Base-by-base conservation (phyloP, 1,140 invertebrate genomes). In the Drosophila serrata region DNA sequence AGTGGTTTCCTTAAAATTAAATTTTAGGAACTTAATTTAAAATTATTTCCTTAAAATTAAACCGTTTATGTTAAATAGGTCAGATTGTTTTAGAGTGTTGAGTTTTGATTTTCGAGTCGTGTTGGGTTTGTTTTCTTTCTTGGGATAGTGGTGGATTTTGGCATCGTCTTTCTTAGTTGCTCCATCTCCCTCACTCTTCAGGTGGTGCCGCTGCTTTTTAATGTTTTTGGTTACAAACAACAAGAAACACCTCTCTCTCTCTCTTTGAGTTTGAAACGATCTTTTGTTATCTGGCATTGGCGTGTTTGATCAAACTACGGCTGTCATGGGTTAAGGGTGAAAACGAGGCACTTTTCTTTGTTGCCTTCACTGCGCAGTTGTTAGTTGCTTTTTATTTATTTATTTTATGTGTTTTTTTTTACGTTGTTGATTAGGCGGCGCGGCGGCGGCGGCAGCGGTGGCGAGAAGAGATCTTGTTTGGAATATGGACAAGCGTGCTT, bases 401-500 rank as follows among this genome's bases (percentile, higher is more conserved):
- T 69, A 31, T 60, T 62, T n/a, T n/a, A n/a, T n/a, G n/a, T n/a
- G n/a, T 59, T 42, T 61, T 62, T 49, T 69, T 69, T 45, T 42
- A 55, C 62, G 59, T 70, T 62, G 65, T 84, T 76, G 76, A 84
- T 84, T 84, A 84, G 80, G 55, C 60, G 43, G 31, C 59, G 13
- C 80, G 80, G 55, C 60, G 43, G 31, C 59, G 13, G n/a, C 40
- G 81, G 48, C 65, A 75, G 45, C 56, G 39, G 29, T 46, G 15
- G 19, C 40, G 81, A 59, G 48, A 42, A 59, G 53, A 80, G 81
- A 85, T 84, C 81, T 81, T 69, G 81, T 85, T 84, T 85, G 77
- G 76, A 77, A 81, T 81, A 81, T 74, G 77, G 58, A 69, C 78
- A 78, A 75, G 70, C 72, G 82, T 73, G 80, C 70, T 85, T 85